Evolutionary conservation across 2,797 vertebrate species (phyloP), one percentile per base, ranked within the genome.

Genomic region (Podarcis siculus): DNA sequence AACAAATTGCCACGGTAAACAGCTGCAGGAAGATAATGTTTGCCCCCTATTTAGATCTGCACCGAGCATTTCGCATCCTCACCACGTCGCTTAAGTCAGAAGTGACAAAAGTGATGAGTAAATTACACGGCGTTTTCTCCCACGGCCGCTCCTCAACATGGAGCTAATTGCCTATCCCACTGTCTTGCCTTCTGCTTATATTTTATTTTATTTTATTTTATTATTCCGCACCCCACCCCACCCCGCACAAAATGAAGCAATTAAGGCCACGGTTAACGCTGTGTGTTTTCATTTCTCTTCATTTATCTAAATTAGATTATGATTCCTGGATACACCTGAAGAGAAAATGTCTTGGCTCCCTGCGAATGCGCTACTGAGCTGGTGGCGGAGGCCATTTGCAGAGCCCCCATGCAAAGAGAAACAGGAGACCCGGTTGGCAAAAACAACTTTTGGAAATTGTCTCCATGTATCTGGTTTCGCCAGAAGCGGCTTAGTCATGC

Each of bases 241-340:
- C 45, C 32, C 19, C n/a, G 1, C 21, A 19, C 23, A 8, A 69
- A 71, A 69, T 45, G 61, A 83, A 88, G 73, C 81, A 79, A 61
- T 82, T 87, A 87, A 71, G 32, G 77, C 66, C 66, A 58, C 3
- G 2, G 86, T 81, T 83, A 87, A 87, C 55, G 82, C 42, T 32
- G 69, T 76, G 35, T 67, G 61, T 82, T 87, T 87, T 69, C 71
- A 55, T 61, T 66, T 85, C 25, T 39, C n/a, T 76, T 64, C 35
- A 73, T 77, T 82, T 87, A 66, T 87, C 79, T 87, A 82, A 87
- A 87, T 87, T 87, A 87, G 73, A 82, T 87, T 82, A 83, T 61
- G 67, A 39, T 71, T 32, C 69, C 80, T 81, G 19, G 19, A 58
- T 49, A 79, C 39, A 82, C 55, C 80, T 82, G 37, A 75, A 25